phyloP scores from a whole-genome alignment of 2,888 invertebrate genomes.

The Dryocosmus kuriphilus region DNA sequence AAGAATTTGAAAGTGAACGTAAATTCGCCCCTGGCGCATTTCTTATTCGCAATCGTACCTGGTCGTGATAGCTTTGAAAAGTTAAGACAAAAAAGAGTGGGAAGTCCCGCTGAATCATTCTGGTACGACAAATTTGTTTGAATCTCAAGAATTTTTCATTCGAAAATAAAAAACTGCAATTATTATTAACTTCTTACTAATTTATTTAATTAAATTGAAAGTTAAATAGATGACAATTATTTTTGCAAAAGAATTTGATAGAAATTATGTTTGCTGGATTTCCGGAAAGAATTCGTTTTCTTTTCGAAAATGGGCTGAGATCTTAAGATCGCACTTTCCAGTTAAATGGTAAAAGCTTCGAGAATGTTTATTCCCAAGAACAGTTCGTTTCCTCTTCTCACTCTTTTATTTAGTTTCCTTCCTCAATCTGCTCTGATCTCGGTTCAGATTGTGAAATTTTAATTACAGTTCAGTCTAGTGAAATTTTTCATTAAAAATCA shows the following conservation, averaged over 20 bases:
- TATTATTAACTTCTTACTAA: too few relatives aligned
- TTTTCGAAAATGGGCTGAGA: not conserved
- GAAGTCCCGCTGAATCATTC: not conserved
- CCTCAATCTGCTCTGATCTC: not conserved
- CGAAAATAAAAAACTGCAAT: not conserved
- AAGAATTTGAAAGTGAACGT: not conserved
- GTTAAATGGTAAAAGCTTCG: not conserved
- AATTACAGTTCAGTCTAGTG: not conserved
- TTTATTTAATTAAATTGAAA: too few relatives aligned
- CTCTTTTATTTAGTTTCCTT: not conserved
- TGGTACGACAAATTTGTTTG: not conserved
- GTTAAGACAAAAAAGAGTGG: too few relatives aligned
- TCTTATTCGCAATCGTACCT: not conserved
- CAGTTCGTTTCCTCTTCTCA: not conserved
- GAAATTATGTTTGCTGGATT: not conserved
- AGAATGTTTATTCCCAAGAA: not conserved
- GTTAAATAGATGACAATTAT: too few relatives aligned
- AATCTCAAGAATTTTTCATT: not conserved
- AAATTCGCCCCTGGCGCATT: not conserved
- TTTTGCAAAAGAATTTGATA: not conserved
- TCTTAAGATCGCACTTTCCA: conserved; percentile 1
- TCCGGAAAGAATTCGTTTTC: not conserved
- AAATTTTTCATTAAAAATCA: not conserved
- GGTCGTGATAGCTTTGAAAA: not conserved
- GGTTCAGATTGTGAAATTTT: not conserved